Percentiles rank a stretch among this genome's conserved stretches.
Evolutionary conservation across 2,888 invertebrate genomes (phyloP).

Genomic region (Cylloceria caligata): DNA sequence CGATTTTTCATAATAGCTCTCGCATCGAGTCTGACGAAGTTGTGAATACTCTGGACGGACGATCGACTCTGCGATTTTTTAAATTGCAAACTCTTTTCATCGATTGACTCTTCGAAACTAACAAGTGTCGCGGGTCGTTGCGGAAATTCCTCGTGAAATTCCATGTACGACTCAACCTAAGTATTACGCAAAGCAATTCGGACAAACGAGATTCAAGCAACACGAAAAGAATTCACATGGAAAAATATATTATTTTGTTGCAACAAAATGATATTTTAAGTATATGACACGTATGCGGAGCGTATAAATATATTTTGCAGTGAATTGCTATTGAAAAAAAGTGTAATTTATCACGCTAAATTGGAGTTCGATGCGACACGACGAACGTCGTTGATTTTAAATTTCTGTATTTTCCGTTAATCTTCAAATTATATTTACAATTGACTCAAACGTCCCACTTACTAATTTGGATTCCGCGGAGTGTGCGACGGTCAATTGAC

Average conservation of each 20-base stretch:
- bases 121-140: not conserved
- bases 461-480: not conserved
- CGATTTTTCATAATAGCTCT: slow-evolving; percentile 1
- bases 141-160: not conserved
- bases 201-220: too few species aligned
- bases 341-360: too few species aligned
- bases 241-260: too few species aligned
- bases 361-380: too few species aligned
- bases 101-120: not conserved
- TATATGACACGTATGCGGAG: too few species aligned
- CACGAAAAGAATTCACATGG: too few species aligned
- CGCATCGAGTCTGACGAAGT: not conserved
- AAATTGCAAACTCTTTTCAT: not conserved
- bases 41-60: not conserved
- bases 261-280: too few species aligned
- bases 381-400: not conserved
- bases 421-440: not conserved
- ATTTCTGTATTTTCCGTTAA: not conserved
- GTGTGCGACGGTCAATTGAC: slow-evolving; percentile 58
- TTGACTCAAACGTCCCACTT: not conserved
- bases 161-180: not conserved
- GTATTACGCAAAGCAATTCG: not conserved
- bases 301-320: too few species aligned
- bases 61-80: not conserved
- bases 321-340: too few species aligned